Conservation (phyloP, 2,888 invertebrate species). For the Drosophila monieri region DNA sequence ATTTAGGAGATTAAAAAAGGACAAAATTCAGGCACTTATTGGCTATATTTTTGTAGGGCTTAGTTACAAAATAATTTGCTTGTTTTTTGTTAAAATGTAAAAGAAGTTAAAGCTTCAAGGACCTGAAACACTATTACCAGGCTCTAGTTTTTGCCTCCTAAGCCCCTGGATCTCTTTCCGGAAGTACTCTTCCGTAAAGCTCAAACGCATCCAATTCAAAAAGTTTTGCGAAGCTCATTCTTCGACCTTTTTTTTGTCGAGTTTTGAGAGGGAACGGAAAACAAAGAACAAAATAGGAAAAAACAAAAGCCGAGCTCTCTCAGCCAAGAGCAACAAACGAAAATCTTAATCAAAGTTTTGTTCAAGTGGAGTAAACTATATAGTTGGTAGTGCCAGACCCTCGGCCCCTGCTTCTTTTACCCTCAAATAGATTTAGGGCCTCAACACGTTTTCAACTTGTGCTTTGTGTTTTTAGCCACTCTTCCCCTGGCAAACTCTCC, state of each 20-base stretch:
- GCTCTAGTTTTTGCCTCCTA: not conserved
- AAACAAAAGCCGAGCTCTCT: constrained; percentile 28
- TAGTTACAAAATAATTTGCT: too few species aligned
- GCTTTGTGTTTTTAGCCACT: constrained; percentile 16
- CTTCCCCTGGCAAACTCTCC: constrained; percentile 40
- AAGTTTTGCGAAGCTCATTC: constrained; percentile 33
- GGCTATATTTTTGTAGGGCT: too few species aligned
- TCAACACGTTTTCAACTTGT: constrained; percentile 45
- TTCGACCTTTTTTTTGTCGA: constrained; percentile 3
- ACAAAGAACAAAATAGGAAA: constrained; percentile 13
- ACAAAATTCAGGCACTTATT: too few species aligned
- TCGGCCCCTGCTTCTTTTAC: not conserved
- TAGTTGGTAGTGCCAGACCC: constrained; percentile 56
- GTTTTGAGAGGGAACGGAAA: constrained; percentile 33
- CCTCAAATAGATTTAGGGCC: constrained; percentile 49
- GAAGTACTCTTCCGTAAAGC: constrained; percentile 33
- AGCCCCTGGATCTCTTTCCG: not conserved
- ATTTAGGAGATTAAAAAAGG: not conserved
- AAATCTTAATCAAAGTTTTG: constrained; percentile 79
- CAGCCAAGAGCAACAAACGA: constrained; percentile 61
- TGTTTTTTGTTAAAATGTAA: too few species aligned
- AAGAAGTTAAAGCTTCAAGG: too few species aligned
- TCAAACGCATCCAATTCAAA: constrained; percentile 70
- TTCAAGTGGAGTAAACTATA: constrained; percentile 77
- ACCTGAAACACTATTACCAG: constrained; percentile 18